phyloP scores from a whole-genome alignment of 1,140 invertebrate genomes.

The Procambarus virginalis region DNA sequence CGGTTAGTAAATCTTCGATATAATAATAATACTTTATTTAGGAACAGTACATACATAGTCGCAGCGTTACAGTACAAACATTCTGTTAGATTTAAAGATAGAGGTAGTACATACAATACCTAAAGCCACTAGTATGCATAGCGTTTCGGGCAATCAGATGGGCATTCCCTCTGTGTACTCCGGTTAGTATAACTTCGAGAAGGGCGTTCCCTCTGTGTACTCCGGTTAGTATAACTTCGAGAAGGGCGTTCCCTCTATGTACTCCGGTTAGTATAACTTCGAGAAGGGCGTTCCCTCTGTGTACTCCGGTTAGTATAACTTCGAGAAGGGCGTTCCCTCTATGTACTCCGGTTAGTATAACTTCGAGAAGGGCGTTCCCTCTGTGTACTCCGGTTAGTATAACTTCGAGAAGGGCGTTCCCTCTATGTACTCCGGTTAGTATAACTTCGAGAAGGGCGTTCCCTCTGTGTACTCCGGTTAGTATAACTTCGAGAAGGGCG shows the following conservation, averaged over 20 bases:
- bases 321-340: constrained; percentile 93
- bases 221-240: constrained; percentile 94
- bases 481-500: constrained; percentile 94
- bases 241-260: constrained; percentile 92
- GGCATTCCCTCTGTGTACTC: constrained; percentile 94
- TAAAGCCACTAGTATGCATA: no score
- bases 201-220: constrained; percentile 92
- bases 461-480: constrained; percentile 92
- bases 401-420: constrained; percentile 95
- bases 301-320: constrained; percentile 93
- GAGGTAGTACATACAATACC: no score
- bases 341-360: constrained; percentile 93
- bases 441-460: constrained; percentile 94
- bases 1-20: constrained; percentile 80
- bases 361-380: constrained; percentile 94
- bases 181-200: constrained; percentile 93
- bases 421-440: constrained; percentile 91
- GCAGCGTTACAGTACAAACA: no score
- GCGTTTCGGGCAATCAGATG: no score
- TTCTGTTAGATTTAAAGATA: no score
- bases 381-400: constrained; percentile 91
- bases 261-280: constrained; percentile 92
- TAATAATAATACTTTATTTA: no score
- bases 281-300: constrained; percentile 94
- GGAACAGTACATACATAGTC: no score